Base-by-base conservation (phyloP, 2,888 invertebrate genomes). In the Troides oblongomaculatus region DNA sequence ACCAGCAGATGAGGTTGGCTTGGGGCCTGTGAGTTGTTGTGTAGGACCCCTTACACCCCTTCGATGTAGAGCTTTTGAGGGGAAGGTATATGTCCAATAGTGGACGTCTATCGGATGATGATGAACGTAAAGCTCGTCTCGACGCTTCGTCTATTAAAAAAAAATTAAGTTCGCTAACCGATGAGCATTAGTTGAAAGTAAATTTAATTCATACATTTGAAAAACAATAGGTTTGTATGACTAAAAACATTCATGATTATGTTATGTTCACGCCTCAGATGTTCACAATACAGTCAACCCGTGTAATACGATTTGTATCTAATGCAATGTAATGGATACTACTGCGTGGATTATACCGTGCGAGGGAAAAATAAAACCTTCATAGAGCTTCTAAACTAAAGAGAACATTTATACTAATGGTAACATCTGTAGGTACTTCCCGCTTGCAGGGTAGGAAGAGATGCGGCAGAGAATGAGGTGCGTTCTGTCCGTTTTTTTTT, bases 321-420 rank as follows among this genome's bases (percentile, higher is more conserved):
- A 43, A 36, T 66, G 60, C 8, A 43, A 36, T 66, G 60, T 60
- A 66, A 68, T 50, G 23, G 46, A 68, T 64, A 64, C 67, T 64
- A 64, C 67, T 7, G 7, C 8, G 23, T 17, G 67, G 57, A 67
- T 62, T 57, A 67, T 46, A n/a, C 36, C 43, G 62, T 62, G 58
- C 30, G 25, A 18, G 50, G 39, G 50, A 14, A 17, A 50, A 62
- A 58, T 39, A 62, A 62, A 57, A 58, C 43, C 17, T 60, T n/a
- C 53, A 17, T 59, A 53, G 53, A 50, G 60, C 60, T 66, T 23
- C 57, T 57, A 6, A 57, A n/a, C n/a, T 8, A 57, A 57, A 57
- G 21, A 21, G 21, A 57, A 57, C 12, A 21, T 57, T 50, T 14
- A 5, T 18, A 50, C 39, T 7, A 39, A 39, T 39, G 10, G 10